These are phyloP conservation scores for Balaeniceps rex DNA, from an alignment of 2,113 vertebrate species.

Conservation along the genomic window DNA sequence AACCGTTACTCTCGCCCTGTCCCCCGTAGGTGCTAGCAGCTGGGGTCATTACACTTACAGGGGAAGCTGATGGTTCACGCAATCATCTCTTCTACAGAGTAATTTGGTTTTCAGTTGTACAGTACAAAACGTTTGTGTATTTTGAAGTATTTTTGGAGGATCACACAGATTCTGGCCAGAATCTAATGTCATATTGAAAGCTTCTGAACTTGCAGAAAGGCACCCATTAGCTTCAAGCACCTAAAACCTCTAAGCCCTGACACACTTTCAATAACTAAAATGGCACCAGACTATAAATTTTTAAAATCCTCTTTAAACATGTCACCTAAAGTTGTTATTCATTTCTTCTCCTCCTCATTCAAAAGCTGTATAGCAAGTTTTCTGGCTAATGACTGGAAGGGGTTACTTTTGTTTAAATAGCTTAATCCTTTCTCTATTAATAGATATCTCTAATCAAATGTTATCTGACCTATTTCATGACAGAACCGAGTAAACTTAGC, in stretches of 20 bases:
- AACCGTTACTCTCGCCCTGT: rapidly evolving
- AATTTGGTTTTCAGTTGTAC: not conserved
- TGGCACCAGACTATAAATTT: not conserved
- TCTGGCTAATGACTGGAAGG: not conserved
- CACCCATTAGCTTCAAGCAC: not conserved
- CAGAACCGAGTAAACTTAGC: slow-evolving; percentile 15
- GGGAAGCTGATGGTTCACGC: not conserved
- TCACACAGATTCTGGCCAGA: not conserved
- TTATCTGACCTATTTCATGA: not conserved
- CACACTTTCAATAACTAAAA: not conserved
- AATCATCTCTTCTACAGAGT: not conserved
- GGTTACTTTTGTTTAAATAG: slow-evolving; percentile 11
- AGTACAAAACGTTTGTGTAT: no score
- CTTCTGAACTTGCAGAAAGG: not conserved
- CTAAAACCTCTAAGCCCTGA: not conserved
- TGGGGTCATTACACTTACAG: not conserved
- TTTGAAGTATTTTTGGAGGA: not conserved
- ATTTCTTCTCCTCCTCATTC: not conserved
- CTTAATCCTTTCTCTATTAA: slow-evolving; percentile 40
- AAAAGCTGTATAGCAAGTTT: not conserved
- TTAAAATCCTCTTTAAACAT: not conserved
- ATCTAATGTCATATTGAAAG: not conserved
- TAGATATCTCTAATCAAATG: slow-evolving; percentile 24
- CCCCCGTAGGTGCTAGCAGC: not conserved
- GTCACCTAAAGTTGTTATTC: not conserved